Conservation (phyloP, 2,113 vertebrate species). For the Triplophysa rosa region DNA sequence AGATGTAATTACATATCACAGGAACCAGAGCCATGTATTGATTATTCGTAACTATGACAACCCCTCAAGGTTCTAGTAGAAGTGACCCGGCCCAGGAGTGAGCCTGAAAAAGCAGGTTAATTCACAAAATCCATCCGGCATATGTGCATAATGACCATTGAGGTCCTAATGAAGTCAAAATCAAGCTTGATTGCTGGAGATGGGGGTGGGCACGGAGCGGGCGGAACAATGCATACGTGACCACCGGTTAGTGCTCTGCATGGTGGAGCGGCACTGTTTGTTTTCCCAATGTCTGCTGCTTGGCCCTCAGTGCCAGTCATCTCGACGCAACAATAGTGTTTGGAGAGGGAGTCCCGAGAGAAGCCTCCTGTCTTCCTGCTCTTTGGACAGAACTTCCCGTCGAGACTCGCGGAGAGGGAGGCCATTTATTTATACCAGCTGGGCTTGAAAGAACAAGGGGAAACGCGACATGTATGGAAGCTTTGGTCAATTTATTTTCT, state of each 20-base stretch:
- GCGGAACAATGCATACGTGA: slow-evolving; percentile 70
- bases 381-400: slow-evolving; percentile 76
- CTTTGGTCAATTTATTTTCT: slow-evolving; percentile 62
- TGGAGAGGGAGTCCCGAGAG: slow-evolving; percentile 74
- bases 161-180: background rate
- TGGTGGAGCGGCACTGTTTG: slow-evolving; percentile 67
- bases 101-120: background rate
- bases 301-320: slow-evolving; percentile 70
- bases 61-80: background rate
- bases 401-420: slow-evolving; percentile 64
- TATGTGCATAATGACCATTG: background rate
- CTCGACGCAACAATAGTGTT: slow-evolving; percentile 79
- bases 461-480: slow-evolving; percentile 60
- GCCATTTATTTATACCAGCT: slow-evolving; percentile 75
- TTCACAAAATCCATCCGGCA: background rate
- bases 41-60: background rate
- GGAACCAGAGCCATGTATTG: background rate
- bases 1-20: background rate
- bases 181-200: background rate
- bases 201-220: slow-evolving; percentile 22
- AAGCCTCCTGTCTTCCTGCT: slow-evolving; percentile 76
- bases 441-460: slow-evolving; percentile 67
- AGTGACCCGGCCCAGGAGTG: background rate
- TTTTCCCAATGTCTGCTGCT: slow-evolving; percentile 72
- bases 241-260: slow-evolving; percentile 60